phyloP scores from a whole-genome alignment of 2,888 invertebrate species.

The Candidula unifasciata region DNA sequence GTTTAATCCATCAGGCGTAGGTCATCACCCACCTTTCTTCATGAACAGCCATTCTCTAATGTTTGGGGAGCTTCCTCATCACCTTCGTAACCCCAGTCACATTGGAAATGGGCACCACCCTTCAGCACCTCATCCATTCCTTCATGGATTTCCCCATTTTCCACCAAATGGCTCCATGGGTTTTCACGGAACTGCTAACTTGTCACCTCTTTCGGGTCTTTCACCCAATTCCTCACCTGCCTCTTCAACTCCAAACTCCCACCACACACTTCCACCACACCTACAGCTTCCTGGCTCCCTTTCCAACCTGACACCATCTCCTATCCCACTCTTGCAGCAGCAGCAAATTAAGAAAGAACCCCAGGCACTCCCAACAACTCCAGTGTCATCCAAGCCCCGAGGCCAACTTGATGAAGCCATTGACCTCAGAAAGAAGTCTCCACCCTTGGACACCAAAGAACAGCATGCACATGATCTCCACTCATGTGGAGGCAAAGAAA shows the following conservation, averaged over 20 bases:
- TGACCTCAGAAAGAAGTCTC: slow-evolving; percentile 68
- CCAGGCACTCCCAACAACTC: slow-evolving; percentile 53
- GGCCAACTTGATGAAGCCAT: slow-evolving; percentile 63
- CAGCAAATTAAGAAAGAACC: slow-evolving; percentile 42
- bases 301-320: slow-evolving; percentile 44
- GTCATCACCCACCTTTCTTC: slow-evolving; percentile 53
- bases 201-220: slow-evolving; percentile 41
- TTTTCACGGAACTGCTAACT: slow-evolving; percentile 22
- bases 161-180: slow-evolving; percentile 33
- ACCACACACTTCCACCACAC: slow-evolving; percentile 29
- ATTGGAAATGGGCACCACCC: slow-evolving; percentile 54
- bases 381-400: slow-evolving; percentile 16
- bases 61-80: slow-evolving; percentile 48
- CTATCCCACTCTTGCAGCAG: slow-evolving; percentile 46
- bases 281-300: slow-evolving; percentile 31
- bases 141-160: slow-evolving; percentile 48
- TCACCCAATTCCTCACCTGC: slow-evolving; percentile 42
- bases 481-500: slow-evolving; percentile 58
- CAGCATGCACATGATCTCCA: slow-evolving; percentile 58
- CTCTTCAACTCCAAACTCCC: slow-evolving; percentile 29
- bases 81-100: slow-evolving; percentile 52
- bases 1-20: slow-evolving; percentile 39
- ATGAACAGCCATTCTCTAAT: slow-evolving; percentile 53
- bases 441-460: slow-evolving; percentile 48
- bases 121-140: slow-evolving; percentile 53